These are phyloP conservation scores for Lipotes vexillifer DNA, from an alignment of 2,113 vertebrate genomes.

Conservation along the genomic window DNA sequence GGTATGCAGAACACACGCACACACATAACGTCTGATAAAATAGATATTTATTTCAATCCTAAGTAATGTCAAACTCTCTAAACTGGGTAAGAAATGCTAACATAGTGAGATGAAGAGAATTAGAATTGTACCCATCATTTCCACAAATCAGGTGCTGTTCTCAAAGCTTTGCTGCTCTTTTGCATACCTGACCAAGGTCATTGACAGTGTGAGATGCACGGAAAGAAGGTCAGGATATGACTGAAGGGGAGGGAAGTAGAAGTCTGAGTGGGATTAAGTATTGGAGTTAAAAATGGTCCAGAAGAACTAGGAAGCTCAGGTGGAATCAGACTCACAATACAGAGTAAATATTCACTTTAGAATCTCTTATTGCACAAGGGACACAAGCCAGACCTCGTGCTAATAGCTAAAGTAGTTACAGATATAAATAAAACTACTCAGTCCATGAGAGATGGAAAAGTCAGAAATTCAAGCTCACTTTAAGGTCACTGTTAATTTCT, in stretches of 20 bases:
- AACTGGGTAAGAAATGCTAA: not conserved
- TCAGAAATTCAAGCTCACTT: not conserved
- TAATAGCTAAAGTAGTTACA: not conserved
- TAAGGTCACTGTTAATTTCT: not conserved
- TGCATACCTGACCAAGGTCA: not conserved
- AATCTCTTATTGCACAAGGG: not conserved
- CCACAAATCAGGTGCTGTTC: not conserved
- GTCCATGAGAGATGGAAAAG: too few relatives aligned
- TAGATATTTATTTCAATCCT: not conserved
- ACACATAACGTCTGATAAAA: not conserved
- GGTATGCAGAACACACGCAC: not conserved
- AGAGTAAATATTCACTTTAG: not conserved
- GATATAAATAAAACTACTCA: not conserved
- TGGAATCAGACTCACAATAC: too few relatives aligned
- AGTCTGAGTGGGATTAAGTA: not conserved
- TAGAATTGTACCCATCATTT: not conserved
- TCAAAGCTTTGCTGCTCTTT: not conserved
- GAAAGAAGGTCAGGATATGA: not conserved
- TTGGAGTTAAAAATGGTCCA: not conserved
- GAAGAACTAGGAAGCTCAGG: not conserved
- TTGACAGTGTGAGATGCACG: not conserved
- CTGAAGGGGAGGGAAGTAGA: not conserved
- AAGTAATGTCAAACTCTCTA: not conserved
- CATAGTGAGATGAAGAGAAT: not conserved
- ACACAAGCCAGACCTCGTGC: not conserved